Evolutionary conservation across 2,888 invertebrate genomes (phyloP), one percentile per base, ranked within the genome.

Genomic region (Melanotus villosus): DNA sequence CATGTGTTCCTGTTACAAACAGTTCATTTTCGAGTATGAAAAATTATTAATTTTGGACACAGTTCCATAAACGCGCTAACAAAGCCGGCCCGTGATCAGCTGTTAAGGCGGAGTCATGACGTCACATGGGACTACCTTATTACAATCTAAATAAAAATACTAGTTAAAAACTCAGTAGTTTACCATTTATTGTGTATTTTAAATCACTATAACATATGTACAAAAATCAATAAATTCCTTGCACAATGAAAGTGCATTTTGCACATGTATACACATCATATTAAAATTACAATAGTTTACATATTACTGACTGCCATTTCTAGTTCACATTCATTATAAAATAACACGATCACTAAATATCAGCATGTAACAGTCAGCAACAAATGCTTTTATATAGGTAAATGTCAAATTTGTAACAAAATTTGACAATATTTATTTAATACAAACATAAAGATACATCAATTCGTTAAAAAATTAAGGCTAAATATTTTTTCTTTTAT

Each of bases 131-230:
- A n/a, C n/a, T n/a, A n/a, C n/a, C n/a, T n/a, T n/a, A n/a, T n/a
- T n/a, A n/a, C n/a, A n/a, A n/a, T n/a, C n/a, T n/a, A n/a, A n/a
- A n/a, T n/a, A 41, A 41, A 41, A 41, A 41, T 16, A 41, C 41
- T 41, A 16, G 41, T 41, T 41, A 64, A 64, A 54, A 54, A 54
- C 41, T 63, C 30, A 64, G 26, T 54, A 54, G 52, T 52, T 64
- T 41, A 64, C 64, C 64, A 64, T 64, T 64, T 64, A 64, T 64
- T 64, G 62, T 62, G 62, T 62, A 62, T 18, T 64, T 63, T 64
- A 64, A 64, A 50, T 64, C 54, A 64, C 64, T 68, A 65, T 69
- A 71, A 71, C 71, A 71, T 71, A 71, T 71, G 71, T 71, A 71
- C 71, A 71, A 68, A 64, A 64, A 54, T 64, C 64, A 64, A 38